Percentiles rank a stretch among this genome's conserved stretches.
Conservation (phyloP, 2,113 vertebrate genomes). For the Melanocharis versteri region DNA sequence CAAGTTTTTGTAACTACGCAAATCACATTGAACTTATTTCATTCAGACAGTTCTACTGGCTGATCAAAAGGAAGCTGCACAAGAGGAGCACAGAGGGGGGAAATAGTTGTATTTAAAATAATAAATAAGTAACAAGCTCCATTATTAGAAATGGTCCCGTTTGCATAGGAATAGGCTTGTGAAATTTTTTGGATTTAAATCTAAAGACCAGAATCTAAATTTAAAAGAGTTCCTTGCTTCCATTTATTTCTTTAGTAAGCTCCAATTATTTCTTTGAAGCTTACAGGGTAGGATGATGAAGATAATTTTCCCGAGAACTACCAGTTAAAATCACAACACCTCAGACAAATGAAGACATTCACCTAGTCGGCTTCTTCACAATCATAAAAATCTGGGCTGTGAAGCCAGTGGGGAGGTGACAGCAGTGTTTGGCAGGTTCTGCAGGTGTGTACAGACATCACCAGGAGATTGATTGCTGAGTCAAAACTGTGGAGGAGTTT, state of each 20-base stretch:
- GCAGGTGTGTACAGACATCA: background rate
- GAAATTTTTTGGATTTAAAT: background rate
- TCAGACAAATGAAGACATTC: background rate
- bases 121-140: background rate
- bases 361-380: background rate
- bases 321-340: conserved; percentile 9
- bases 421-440: background rate
- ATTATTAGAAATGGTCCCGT: background rate
- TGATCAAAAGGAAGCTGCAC: background rate
- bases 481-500: background rate
- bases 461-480: background rate
- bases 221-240: background rate
- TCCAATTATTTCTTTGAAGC: conserved; percentile 48
- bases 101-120: background rate
- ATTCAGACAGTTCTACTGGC: background rate
- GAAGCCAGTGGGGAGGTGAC: background rate
- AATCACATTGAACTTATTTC: background rate
- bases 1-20: background rate
- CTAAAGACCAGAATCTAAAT: background rate
- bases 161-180: background rate
- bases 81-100: background rate
- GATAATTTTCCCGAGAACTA: conserved; percentile 63
- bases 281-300: conserved; percentile 30
- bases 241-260: conserved; percentile 26
- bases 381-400: background rate